These are phyloP conservation scores for Pseudopipra pipra DNA, from an alignment of 2,113 vertebrate species.

Conservation along the genomic window DNA sequence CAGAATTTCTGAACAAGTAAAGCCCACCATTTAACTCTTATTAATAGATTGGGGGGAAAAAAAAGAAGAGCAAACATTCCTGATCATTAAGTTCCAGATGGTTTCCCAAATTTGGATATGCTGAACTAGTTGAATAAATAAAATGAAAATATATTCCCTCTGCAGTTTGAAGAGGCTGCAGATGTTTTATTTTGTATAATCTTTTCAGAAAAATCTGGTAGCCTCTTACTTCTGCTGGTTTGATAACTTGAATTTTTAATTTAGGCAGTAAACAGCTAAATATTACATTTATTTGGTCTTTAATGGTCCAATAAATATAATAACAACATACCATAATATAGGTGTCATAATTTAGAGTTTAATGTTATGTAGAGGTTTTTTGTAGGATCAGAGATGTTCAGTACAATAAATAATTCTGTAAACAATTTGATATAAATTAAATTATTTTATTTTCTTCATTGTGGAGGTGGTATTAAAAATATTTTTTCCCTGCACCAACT, in stretches of 20 bases:
- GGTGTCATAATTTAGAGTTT: neutral
- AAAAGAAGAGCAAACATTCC: neutral
- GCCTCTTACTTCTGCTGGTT: neutral
- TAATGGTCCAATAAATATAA: neutral
- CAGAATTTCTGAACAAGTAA: neutral
- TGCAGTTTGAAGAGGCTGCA: neutral
- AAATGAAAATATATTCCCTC: neutral
- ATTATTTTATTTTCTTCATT: neutral
- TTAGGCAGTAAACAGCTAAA: neutral
- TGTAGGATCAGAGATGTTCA: neutral
- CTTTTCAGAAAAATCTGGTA: neutral
- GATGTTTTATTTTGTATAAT: neutral
- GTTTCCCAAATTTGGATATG: neutral
- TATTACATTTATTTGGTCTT: neutral
- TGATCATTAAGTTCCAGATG: neutral
- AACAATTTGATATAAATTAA: neutral
- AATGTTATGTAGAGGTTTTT: neutral
- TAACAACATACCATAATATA: neutral
- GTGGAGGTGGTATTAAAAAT: neutral
- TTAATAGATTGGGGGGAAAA: neutral
- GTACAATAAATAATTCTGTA: neutral
- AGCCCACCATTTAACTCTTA: neutral
- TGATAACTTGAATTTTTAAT: neutral
- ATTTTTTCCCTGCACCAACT: neutral
- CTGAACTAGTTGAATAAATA: neutral